Percentiles rank a stretch among this genome's conserved stretches.
Evolutionary conservation across 2,113 vertebrate genomes (phyloP).

Genomic region (Dicerorhinus sumatrensis): DNA sequence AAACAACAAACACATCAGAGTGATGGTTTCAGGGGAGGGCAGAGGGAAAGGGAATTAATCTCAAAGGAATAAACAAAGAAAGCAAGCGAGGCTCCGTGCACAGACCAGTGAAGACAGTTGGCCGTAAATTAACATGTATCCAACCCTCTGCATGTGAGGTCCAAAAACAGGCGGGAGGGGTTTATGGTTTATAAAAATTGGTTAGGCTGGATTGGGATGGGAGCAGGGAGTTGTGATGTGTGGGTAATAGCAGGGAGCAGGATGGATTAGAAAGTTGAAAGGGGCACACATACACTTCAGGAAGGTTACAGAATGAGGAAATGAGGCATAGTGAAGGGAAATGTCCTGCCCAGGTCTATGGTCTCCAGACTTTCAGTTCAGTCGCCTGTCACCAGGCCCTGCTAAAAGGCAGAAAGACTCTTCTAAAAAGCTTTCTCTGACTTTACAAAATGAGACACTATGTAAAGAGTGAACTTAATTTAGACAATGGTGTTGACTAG

Average conservation of each 20-base stretch:
- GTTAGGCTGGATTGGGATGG: background rate
- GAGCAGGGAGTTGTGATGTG: background rate
- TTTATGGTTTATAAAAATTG: background rate
- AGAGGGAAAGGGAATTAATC: background rate
- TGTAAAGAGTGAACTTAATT: constrained; percentile 52
- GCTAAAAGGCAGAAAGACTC: background rate
- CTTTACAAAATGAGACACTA: constrained; percentile 50
- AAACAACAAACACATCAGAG: background rate
- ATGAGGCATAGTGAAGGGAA: background rate
- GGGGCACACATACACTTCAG: accelerated
- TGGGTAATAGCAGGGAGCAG: background rate
- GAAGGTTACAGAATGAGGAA: background rate
- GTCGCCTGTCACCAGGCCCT: background rate
- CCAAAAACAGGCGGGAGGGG: background rate
- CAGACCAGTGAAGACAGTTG: background rate
- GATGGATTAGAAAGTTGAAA: background rate
- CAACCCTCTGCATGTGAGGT: background rate
- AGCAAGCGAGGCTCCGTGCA: background rate
- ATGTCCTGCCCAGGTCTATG: accelerated
- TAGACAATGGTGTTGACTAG: background rate
- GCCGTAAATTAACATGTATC: background rate
- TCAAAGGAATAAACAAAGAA: background rate
- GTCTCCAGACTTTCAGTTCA: background rate
- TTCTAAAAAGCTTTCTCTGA: background rate
- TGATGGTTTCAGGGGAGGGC: background rate